A percentile compares a stretch with the other conserved stretches of the same genome.
phyloP scores from a whole-genome alignment of 2,797 vertebrate species.

The Hozukius guyotensis region DNA sequence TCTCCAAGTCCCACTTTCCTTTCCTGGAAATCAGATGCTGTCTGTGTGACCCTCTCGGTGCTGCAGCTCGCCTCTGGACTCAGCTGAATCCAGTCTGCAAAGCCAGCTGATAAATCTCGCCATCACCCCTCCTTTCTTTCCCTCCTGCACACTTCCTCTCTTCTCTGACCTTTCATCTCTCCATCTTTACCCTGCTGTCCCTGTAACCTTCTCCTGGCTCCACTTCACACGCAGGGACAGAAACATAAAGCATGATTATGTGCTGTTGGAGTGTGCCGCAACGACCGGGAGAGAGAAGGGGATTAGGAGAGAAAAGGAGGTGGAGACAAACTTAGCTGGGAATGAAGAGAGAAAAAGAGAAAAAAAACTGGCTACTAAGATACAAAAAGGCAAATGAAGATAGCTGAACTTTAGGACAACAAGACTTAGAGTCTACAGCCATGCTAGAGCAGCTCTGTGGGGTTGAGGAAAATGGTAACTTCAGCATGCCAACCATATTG shows the following conservation, averaged over 20 bases:
- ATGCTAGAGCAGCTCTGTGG: neutral
- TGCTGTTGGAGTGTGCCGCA: neutral
- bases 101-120: constrained; percentile 23
- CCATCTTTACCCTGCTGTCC: constrained; percentile 6
- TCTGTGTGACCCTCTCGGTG: constrained; percentile 1
- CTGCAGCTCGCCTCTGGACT: constrained; percentile 24
- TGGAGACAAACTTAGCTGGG: neutral
- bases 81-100: constrained; percentile 29
- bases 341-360: neutral
- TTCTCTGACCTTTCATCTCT: constrained; percentile 15
- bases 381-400: neutral
- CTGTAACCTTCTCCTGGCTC: constrained; percentile 18
- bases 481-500: neutral
- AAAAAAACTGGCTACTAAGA: neutral
- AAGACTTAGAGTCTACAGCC: no score
- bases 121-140: neutral
- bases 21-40: constrained; percentile 29
- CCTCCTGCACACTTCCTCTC: neutral
- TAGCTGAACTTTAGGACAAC: neutral
- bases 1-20: neutral
- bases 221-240: constrained; percentile 15
- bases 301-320: neutral
- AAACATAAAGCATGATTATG: constrained; percentile 22
- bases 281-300: neutral
- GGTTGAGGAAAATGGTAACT: neutral